These are phyloP conservation scores for Argyrosomus japonicus DNA, from an alignment of 2,113 vertebrate species.

Conservation along the genomic window DNA sequence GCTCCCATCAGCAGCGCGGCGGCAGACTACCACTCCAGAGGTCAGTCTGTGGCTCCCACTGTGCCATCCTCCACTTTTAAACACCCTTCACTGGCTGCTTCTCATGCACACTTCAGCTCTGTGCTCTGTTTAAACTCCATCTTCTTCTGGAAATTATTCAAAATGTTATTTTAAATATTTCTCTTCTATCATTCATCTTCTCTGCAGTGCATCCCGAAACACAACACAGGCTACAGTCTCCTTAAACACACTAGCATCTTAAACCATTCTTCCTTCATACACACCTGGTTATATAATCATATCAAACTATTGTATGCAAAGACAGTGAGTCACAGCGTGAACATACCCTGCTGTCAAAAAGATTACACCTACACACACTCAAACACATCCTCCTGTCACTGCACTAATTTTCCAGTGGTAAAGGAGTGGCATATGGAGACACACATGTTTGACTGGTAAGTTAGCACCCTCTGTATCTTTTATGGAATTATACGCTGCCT, in stretches of 20 bases:
- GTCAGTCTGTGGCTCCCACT: conserved; percentile 83
- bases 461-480: conserved; percentile 34
- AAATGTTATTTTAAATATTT: not conserved
- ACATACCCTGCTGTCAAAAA: conserved; percentile 51
- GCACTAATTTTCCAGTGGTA: conserved; percentile 43
- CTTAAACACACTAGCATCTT: conserved; percentile 7
- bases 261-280: conserved; percentile 3
- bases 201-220: not conserved
- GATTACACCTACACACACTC: conserved; percentile 59
- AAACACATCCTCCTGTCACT: conserved; percentile 40
- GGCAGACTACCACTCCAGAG: conserved; percentile 84
- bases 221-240: not conserved
- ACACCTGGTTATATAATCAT: conserved; percentile 51
- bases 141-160: not conserved
- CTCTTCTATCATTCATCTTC: not conserved
- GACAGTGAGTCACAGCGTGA: conserved; percentile 43
- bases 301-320: conserved; percentile 54
- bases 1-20: conserved; percentile 63
- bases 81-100: conserved; percentile 24
- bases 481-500: conserved; percentile 29
- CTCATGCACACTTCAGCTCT: conserved; percentile 11
- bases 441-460: conserved; percentile 42
- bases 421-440: conserved; percentile 54
- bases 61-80: not conserved
- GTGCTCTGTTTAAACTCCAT: not conserved